phyloP scores from a whole-genome alignment of 2,113 vertebrate genomes.

The Trachemys scripta region DNA sequence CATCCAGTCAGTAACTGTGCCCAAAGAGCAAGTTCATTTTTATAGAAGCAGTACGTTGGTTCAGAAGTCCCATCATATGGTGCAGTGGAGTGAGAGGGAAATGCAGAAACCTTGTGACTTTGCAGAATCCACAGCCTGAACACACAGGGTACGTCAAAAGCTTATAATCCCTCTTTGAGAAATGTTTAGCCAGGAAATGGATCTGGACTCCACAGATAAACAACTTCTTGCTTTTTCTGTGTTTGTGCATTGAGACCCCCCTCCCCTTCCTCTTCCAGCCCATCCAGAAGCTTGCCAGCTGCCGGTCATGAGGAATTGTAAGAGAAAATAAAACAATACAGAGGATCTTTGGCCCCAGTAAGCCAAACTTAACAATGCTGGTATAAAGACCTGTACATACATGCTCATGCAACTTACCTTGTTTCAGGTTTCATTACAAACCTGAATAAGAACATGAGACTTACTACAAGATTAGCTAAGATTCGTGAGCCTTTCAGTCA shows the following conservation, averaged over 20 bases:
- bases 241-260: neutral
- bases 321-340: neutral
- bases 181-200: neutral
- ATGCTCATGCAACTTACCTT: neutral
- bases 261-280: neutral
- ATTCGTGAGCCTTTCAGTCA: neutral
- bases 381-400: neutral
- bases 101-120: neutral
- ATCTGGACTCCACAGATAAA: neutral
- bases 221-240: neutral
- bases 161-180: neutral
- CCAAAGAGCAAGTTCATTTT: neutral
- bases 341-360: neutral
- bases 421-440: neutral
- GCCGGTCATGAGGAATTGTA: neutral
- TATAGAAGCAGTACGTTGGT: neutral
- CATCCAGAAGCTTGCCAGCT: neutral
- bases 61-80: neutral
- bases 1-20: neutral
- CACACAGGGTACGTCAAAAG: neutral
- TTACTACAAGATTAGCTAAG: neutral
- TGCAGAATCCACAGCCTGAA: neutral
- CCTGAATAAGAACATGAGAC: neutral
- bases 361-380: neutral
- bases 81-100: fast-evolving